Base-by-base conservation (phyloP, 2,888 invertebrate species). In the Apomyelois bistriatella region DNA sequence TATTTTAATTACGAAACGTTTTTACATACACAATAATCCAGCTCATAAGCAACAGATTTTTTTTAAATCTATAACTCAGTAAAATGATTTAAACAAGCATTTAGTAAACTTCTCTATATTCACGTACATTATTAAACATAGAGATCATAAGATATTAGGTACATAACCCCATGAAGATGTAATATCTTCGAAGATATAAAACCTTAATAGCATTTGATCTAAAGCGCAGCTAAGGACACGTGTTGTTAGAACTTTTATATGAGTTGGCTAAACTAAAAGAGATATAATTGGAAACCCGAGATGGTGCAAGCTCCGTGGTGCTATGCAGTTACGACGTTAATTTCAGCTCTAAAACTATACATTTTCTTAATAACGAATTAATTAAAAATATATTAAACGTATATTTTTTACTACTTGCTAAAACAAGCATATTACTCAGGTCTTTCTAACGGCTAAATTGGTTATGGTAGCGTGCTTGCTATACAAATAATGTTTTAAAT, bases 211-310 rank as follows among this genome's bases (percentile, higher is more conserved):
- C 49, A 55, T 57, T 53, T 52, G 59, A 62, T 64, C 66, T 70
- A 60, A 69, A 67, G 67, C 64, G 65, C 64, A 65, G 70, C 70
- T 66, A 70, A 78, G 76, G 79, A 78, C 78, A 79, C 73, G 71
- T 72, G 78, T 67, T 73, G 74, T 78, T 73, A 70, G 68, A 89
- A 88, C 79, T 89, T 89, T 88, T 87, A 86, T 86, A 83, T 78
- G 83, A 87, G 82, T 85, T 86, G 72, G 78, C 76, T 80, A 73
- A 84, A 83, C 78, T 82, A 66, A 73, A 79, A 76, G 81, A 76
- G 79, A 82, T 86, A 82, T 87, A 86, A 88, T 89, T 88, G 87
- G 85, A 88, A 88, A 85, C 79, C 70, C 69, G 75, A 84, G 80
- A 78, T 74, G 72, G 70, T 70, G 75, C 74, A 74, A 73, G 70